These are phyloP conservation scores for Dioctria rufipes DNA, from an alignment of 2,888 invertebrate genomes.

Conservation along the genomic window DNA sequence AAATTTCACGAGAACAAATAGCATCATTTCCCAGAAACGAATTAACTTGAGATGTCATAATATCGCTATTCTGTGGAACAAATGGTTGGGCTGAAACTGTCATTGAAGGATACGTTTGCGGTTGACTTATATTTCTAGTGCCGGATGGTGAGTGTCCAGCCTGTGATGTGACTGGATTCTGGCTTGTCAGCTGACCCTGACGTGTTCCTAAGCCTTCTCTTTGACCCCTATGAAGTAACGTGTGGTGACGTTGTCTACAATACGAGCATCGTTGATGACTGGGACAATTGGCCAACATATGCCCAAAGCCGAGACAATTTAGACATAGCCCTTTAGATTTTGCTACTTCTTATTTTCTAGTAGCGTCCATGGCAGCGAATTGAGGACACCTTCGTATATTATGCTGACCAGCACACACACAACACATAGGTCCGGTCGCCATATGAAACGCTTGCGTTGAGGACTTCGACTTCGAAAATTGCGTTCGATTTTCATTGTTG, in stretches of 20 bases:
- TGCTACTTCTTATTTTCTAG: not conserved
- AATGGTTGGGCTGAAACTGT: not conserved
- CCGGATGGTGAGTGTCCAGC: not conserved
- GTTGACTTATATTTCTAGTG: too few species aligned
- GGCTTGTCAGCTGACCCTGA: not conserved
- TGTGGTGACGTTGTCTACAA: slow-evolving; percentile 9
- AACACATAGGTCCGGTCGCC: not conserved
- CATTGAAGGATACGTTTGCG: too few species aligned
- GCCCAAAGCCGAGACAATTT: slow-evolving; percentile 17
- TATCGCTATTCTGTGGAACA: not conserved
- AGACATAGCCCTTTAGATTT: slow-evolving; percentile 32
- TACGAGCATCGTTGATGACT: not conserved
- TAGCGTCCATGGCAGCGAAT: not conserved
- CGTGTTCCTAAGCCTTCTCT: not conserved
- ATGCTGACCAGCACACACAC: not conserved
- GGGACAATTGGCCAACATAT: slow-evolving; percentile 11
- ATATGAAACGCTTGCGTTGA: not conserved
- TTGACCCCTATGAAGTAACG: not conserved
- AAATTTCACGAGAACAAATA: not conserved
- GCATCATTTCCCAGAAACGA: not conserved
- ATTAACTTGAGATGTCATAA: not conserved
- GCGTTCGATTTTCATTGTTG: not conserved
- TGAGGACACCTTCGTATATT: not conserved
- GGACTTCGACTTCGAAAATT: not conserved
- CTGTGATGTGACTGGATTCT: not conserved